These are phyloP conservation scores for Dastarcus helophoroides DNA, from an alignment of 2,888 invertebrate species.

Conservation along the genomic window DNA sequence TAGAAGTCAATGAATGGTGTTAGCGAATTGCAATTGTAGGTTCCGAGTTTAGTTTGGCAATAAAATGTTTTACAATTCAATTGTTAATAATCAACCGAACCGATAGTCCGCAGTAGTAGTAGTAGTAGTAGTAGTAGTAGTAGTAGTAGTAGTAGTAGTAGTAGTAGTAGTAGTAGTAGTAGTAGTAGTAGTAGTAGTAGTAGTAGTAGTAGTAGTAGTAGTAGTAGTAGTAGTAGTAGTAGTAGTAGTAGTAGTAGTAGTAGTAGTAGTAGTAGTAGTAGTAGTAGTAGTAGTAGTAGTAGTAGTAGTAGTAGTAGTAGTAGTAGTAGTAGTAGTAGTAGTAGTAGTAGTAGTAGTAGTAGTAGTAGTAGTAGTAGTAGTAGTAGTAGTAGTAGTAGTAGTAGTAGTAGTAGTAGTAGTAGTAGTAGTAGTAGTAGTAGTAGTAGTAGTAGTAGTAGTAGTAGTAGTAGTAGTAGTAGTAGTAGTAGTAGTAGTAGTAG, in stretches of 20 bases:
- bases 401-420: conserved; percentile 6
- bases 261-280: conserved; percentile 6
- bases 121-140: conserved; percentile 6
- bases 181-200: conserved; percentile 6
- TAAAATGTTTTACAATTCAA: too few relatives aligned
- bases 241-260: conserved; percentile 6
- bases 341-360: conserved; percentile 6
- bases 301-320: conserved; percentile 6
- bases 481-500: conserved; percentile 8
- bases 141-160: conserved; percentile 6
- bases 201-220: conserved; percentile 6
- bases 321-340: conserved; percentile 6
- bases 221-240: conserved; percentile 6
- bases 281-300: conserved; percentile 6
- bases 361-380: conserved; percentile 6
- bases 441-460: conserved; percentile 6
- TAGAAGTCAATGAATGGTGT: too few relatives aligned
- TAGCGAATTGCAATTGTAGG: too few relatives aligned
- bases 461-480: conserved; percentile 7
- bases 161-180: conserved; percentile 6
- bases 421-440: conserved; percentile 6
- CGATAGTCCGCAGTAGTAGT: too few relatives aligned
- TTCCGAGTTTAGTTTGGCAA: too few relatives aligned
- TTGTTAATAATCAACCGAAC: too few relatives aligned
- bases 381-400: conserved; percentile 6